phyloP scores from a whole-genome alignment of 2,797 vertebrate genomes.

The Denticeps clupeoides region DNA sequence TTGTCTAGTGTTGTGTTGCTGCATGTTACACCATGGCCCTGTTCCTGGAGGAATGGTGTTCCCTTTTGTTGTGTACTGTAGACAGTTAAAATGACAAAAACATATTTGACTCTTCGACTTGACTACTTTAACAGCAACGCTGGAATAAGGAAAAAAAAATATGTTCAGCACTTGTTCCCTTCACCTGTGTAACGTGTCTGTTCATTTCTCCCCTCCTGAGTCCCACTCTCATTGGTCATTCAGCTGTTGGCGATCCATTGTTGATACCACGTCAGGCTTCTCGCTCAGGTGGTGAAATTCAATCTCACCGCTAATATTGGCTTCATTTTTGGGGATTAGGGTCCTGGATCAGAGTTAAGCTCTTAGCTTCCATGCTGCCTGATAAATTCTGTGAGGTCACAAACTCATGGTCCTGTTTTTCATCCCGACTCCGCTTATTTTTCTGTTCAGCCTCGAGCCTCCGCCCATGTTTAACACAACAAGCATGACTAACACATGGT shows the following conservation, averaged over 20 bases:
- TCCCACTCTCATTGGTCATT: not conserved
- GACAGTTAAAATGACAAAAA: no score
- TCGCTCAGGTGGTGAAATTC: slow-evolving; percentile 22
- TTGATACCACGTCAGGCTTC: slow-evolving; percentile 23
- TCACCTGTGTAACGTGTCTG: no score
- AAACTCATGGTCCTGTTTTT: slow-evolving; percentile 3
- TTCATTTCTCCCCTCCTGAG: slow-evolving; percentile 17
- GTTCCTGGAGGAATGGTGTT: no score
- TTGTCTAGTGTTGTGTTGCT: no score
- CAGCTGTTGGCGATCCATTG: not conserved
- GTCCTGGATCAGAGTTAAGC: not conserved
- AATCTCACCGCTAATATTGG: slow-evolving; percentile 25
- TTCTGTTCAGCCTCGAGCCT: slow-evolving; percentile 18
- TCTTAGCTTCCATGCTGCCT: slow-evolving; percentile 8
- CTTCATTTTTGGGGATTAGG: slow-evolving; percentile 9
- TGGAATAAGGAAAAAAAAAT: no score
- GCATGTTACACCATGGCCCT: no score
- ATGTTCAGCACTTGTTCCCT: no score
- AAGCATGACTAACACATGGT: not conserved
- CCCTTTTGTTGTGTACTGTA: no score
- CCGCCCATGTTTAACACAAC: slow-evolving; percentile 7
- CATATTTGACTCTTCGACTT: no score
- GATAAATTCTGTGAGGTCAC: not conserved
- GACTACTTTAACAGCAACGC: no score
- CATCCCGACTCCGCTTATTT: not conserved